Percentiles rank a stretch among this genome's conserved stretches.
Conservation (phyloP, 92 coral and sea anemone genomes). For the Palythoa caribaeorum region DNA sequence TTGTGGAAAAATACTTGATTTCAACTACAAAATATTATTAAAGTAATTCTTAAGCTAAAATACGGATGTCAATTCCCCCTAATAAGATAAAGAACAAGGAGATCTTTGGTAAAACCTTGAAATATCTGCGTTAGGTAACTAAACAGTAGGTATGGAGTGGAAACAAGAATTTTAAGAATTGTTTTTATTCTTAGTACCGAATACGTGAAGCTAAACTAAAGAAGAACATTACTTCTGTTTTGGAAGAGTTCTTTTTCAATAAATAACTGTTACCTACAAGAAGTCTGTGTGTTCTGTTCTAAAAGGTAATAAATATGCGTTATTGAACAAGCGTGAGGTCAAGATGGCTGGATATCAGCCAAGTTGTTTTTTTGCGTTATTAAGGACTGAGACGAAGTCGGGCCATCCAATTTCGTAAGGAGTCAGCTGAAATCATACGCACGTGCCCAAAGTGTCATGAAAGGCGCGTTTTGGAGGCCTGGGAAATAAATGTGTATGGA, state of each 20-base stretch:
- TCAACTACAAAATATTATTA: background rate
- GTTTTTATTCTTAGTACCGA: background rate
- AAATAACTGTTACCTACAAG: background rate
- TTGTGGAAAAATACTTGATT: background rate
- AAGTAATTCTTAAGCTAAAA: background rate
- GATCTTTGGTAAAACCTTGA: slow-evolving; percentile 40
- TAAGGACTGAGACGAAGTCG: too few relatives aligned
- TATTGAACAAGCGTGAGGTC: too few relatives aligned
- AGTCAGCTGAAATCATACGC: too few relatives aligned
- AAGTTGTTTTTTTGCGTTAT: too few relatives aligned
- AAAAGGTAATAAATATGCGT: too few relatives aligned
- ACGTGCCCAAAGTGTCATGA: too few relatives aligned
- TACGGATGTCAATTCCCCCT: background rate
- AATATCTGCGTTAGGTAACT: background rate
- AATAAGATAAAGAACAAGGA: background rate
- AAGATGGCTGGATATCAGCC: too few relatives aligned
- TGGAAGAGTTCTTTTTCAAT: slow-evolving; percentile 42
- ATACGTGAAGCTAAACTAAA: background rate
- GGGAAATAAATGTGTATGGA: too few relatives aligned
- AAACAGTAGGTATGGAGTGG: background rate
- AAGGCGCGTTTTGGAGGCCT: too few relatives aligned
- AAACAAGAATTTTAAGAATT: background rate
- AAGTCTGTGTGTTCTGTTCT: background rate
- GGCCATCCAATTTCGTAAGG: too few relatives aligned
- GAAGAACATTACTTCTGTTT: slow-evolving; percentile 24